Evolutionary conservation across 2,888 invertebrate species (phyloP), one percentile per base, ranked within the genome.

Genomic region (Vesta saturnalis): DNA sequence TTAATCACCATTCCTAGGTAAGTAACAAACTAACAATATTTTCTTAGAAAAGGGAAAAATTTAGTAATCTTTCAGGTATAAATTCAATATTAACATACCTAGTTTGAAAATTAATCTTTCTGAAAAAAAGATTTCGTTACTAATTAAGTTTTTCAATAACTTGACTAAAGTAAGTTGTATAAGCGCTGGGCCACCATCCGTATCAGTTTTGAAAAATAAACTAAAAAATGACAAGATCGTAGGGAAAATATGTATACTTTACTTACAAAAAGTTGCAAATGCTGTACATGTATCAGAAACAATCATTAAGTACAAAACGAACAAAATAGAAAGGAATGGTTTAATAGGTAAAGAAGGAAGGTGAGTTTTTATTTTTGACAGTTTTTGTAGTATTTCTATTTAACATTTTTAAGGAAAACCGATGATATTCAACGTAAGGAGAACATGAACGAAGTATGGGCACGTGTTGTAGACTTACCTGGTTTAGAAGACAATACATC

Each of bases 401-500:
- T n/a, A n/a, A 23, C 14, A 56, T n/a, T 8, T 55, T 63, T 8
- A 12, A 67, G 70, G 52, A 60, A 61, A 52, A 55, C 43, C 8
- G 64, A 64, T 14, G 64, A 67, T 21, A n/a, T 14, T 10, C 66
- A 15, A 46, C 72, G 22, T 77, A 83, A 70, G 71, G 77, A 79
- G 62, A 78, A 83, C 64, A 81, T 82, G 78, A 83, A 84, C 76
- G 93, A 94, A 78, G 87, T 91, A 57, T 92, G 91, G 87, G 92
- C 93, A 0, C 86, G 92, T 67, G 89, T 89, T 5, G 90, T 93
- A 0, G 92, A 93, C 82, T 85, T 94, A 43, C 93, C 93, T 1
- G 92, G 94, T 1, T 91, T 94, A 72, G 94, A 94, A 74, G 94
- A 94, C 79, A 94, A 93, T 79, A 90, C 93, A 23, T 94, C 94